Evolutionary conservation across 2,888 invertebrate species (phyloP), one percentile per base, ranked within the genome.

Genomic region (Clivina fossor): DNA sequence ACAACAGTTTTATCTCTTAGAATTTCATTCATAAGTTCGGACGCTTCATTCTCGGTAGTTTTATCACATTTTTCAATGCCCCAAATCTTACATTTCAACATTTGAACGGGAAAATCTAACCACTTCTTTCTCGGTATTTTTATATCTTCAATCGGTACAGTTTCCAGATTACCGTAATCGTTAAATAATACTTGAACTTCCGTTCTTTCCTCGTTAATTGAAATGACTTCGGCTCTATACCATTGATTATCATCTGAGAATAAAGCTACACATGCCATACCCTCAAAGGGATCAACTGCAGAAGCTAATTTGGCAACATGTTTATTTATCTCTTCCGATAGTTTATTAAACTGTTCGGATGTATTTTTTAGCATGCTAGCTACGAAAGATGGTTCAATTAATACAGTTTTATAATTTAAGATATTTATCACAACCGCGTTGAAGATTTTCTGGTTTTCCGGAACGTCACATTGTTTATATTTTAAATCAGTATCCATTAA

Each of bases 151-250:
- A 72, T 62, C 0, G 76, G 60, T 15, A 85, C 72, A 0, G 74
- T 64, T 66, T 84, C 84, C 4, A 75, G 70, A 64, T 88, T 88
- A 1, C 90, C 88, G 65, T 81, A 90, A 71, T 92, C 91, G 0
- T 90, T 82, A 69, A 84, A 92, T 60, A 77, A 75, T 0, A 91
- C 82, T 64, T 79, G 78, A 0, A 86, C 77, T 46, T 69, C 64
- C 2, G 44, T 24, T 4, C 72, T 70, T 13, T 74, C 69, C 26
- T 74, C 67, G 60, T 78, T 75, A 44, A 77, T 73, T 47, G 80
- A 76, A 35, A 78, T 68, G 47, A 92, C 78, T 9, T 76, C 66
- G 0, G 85, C 89, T 57, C 92, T 78, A 68, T 90, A 89, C 89
- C 89, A 92, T 26, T 71, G 64, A 1, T 75, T 74, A 66, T 89